Conservation (phyloP, 2,888 invertebrate genomes). For the Synanthedon vespiformis region DNA sequence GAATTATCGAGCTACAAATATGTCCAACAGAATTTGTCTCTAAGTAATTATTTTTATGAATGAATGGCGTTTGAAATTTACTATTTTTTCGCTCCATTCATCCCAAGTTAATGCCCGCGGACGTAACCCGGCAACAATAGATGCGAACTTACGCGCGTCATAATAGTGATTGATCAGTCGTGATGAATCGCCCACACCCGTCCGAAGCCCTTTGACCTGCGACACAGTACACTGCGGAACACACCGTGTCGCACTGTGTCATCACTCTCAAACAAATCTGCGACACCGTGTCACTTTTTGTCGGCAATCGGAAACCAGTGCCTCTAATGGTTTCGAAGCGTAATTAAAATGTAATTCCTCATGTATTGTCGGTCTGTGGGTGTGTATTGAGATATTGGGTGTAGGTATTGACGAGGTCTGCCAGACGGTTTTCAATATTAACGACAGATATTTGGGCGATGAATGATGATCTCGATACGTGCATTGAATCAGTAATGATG, state of each 20-base stretch:
- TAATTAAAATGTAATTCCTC: conserved; percentile 23
- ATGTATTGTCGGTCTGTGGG: conserved; percentile 7
- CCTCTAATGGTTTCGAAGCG: conserved; percentile 4
- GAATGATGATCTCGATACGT: background rate
- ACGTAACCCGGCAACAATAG: conserved; percentile 6
- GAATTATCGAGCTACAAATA: no score
- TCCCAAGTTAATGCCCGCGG: background rate
- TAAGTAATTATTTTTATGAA: no score
- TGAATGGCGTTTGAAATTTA: background rate
- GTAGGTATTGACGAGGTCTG: conserved; percentile 8
- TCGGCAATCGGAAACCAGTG: background rate
- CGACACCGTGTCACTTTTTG: background rate
- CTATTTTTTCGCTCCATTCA: background rate
- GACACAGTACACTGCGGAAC: background rate
- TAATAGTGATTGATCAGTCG: conserved; percentile 53
- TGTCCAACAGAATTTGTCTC: no score
- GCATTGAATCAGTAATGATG: background rate
- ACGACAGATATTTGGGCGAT: conserved; percentile 4
- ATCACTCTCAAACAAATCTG: background rate
- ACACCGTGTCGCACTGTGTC: background rate
- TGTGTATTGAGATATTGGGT: conserved; percentile 9
- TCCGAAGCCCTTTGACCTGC: background rate
- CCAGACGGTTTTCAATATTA: conserved; percentile 7
- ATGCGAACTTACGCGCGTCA: conserved; percentile 23
- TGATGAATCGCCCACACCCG: conserved; percentile 19